Evolutionary conservation across 1,140 invertebrate species (phyloP).

Genomic region (Scaptomyza hsui): DNA sequence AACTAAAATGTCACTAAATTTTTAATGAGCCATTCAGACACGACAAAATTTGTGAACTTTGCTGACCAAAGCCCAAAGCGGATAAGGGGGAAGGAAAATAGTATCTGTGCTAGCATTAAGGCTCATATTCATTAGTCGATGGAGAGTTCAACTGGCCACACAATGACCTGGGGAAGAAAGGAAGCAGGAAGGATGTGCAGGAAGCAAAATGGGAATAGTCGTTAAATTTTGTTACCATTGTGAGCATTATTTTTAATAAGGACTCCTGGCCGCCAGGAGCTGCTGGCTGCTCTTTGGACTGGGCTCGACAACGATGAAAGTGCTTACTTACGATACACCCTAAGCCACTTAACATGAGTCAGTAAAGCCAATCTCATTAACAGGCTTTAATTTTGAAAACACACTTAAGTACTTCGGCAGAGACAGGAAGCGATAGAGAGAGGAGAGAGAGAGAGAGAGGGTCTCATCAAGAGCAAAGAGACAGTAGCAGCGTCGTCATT

Average conservation of each 20-base stretch:
- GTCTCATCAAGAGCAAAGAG: conserved; percentile 32
- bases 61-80: background rate
- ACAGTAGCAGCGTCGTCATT: conserved; percentile 57
- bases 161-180: conserved; percentile 1
- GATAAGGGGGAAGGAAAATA: conserved; percentile 1
- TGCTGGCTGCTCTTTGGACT: conserved; percentile 38
- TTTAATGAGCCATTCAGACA: background rate
- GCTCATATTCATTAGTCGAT: conserved; percentile 33
- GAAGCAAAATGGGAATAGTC: conserved; percentile 18
- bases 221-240: conserved; percentile 54
- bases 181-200: background rate
- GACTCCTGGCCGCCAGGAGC: conserved; percentile 30
- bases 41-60: background rate
- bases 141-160: conserved; percentile 28
- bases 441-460: conserved; percentile 13
- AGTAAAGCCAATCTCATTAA: conserved; percentile 81
- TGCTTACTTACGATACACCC: conserved; percentile 78
- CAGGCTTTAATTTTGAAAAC: conserved; percentile 81
- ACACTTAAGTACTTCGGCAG: conserved; percentile 64
- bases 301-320: conserved; percentile 36
- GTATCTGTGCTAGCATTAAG: conserved; percentile 25
- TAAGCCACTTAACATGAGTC: conserved; percentile 81
- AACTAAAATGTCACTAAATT: background rate
- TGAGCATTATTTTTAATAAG: conserved; percentile 77
- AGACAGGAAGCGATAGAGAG: background rate